A percentile compares a stretch with the other conserved stretches of the same genome.
Evolutionary conservation across 2,113 vertebrate genomes (phyloP).

Genomic region (Xiphophorus maculatus): DNA sequence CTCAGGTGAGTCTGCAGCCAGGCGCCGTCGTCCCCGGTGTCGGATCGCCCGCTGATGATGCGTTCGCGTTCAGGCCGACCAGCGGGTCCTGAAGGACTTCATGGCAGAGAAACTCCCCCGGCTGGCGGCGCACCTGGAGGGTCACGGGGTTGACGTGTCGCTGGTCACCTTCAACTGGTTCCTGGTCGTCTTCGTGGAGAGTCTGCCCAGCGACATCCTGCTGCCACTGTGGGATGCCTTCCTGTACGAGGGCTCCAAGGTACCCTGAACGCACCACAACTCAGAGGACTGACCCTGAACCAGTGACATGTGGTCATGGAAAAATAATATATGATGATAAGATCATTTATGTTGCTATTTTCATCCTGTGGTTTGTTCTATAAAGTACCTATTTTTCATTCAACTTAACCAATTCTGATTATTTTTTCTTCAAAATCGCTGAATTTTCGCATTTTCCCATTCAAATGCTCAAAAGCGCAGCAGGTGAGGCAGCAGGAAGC

Average conservation of each 20-base stretch:
- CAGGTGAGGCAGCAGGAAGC: too few species aligned
- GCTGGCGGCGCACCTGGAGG: slow-evolving; percentile 86
- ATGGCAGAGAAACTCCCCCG: slow-evolving; percentile 90
- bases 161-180: slow-evolving; percentile 96
- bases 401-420: too few species aligned
- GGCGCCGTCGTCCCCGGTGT: too few species aligned
- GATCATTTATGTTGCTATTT: too few species aligned
- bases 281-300: neutral
- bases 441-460: too few species aligned
- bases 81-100: slow-evolving; percentile 93
- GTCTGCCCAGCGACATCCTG: slow-evolving; percentile 89
- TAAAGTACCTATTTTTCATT: too few species aligned
- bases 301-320: too few species aligned
- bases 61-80: slow-evolving; percentile 84
- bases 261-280: slow-evolving; percentile 49
- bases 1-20: slow-evolving; percentile 82
- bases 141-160: slow-evolving; percentile 85
- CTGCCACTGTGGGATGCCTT: slow-evolving; percentile 94
- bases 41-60: too few species aligned
- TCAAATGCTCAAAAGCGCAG: too few species aligned
- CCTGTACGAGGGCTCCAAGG: slow-evolving; percentile 95
- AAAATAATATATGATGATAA: too few species aligned
- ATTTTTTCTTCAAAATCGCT: too few species aligned
- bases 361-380: too few species aligned
- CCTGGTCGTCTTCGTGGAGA: slow-evolving; percentile 92